Percentiles rank a stretch among this genome's conserved stretches.
These are phyloP conservation scores for Forbesichthys papilliferus DNA, from an alignment of 2,113 vertebrate species.

Conservation along the genomic window DNA sequence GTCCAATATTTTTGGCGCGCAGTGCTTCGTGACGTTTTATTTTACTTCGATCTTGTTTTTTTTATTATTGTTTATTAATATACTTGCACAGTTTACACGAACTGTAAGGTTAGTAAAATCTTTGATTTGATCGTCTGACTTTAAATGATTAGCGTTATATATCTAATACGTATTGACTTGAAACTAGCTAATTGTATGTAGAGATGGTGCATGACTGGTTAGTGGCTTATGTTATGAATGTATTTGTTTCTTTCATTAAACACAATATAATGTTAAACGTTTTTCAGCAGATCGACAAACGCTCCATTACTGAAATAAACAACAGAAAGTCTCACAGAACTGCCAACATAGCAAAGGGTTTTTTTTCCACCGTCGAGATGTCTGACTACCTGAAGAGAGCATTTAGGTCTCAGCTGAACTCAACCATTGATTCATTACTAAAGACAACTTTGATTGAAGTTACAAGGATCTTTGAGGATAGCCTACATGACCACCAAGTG, in stretches of 20 bases:
- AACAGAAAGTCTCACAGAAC: neutral
- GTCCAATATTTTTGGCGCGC: too few species aligned
- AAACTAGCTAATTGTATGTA: too few species aligned
- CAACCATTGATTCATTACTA: slow-evolving; percentile 54
- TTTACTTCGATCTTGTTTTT: neutral
- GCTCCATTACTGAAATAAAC: neutral
- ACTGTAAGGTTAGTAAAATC: neutral
- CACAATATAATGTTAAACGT: too few species aligned
- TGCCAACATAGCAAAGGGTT: neutral
- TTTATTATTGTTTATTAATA: neutral
- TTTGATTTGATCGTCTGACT: too few species aligned
- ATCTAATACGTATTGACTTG: too few species aligned
- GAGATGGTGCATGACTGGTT: too few species aligned
- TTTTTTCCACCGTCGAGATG: slow-evolving; percentile 37
- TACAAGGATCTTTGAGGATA: slow-evolving; percentile 60
- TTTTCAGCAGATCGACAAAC: too few species aligned
- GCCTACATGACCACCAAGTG: slow-evolving; percentile 46
- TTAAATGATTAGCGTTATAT: too few species aligned
- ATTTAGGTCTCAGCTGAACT: slow-evolving; percentile 52
- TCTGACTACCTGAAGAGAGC: slow-evolving; percentile 38
- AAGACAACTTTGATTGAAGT: slow-evolving; percentile 51
- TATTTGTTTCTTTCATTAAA: too few species aligned
- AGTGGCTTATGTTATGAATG: too few species aligned
- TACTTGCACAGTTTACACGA: neutral
- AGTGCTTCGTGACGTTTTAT: neutral